phyloP scores from a whole-genome alignment of 2,888 invertebrate genomes.

The Coenonympha glycerion region DNA sequence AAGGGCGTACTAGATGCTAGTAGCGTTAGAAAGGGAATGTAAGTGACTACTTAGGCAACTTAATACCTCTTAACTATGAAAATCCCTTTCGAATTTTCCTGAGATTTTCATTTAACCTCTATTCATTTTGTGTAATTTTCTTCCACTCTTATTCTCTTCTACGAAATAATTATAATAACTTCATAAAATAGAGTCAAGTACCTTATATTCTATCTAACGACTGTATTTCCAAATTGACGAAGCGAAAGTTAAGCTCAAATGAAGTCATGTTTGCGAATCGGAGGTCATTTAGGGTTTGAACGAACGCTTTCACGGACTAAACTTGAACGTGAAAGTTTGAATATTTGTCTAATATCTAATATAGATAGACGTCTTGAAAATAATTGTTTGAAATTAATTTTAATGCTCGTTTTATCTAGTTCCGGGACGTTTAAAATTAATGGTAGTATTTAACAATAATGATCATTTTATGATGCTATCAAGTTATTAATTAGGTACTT shows the following conservation, averaged over 20 bases:
- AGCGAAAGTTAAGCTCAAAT: slow-evolving; percentile 15
- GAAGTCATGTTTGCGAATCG: slow-evolving; percentile 16
- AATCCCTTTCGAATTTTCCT: too few relatives aligned
- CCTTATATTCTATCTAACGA: too few relatives aligned
- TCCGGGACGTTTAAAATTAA: not conserved
- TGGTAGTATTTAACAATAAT: not conserved
- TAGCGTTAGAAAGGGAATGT: too few relatives aligned
- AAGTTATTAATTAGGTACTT: not conserved
- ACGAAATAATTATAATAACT: too few relatives aligned
- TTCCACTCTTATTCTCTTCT: too few relatives aligned
- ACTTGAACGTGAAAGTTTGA: slow-evolving; percentile 3
- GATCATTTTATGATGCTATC: not conserved
- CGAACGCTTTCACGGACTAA: slow-evolving; percentile 8
- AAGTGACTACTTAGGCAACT: too few relatives aligned
- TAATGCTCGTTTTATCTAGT: not conserved
- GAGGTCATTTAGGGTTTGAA: slow-evolving; percentile 15
- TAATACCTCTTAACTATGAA: too few relatives aligned
- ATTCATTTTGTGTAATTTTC: too few relatives aligned
- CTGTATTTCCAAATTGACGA: slow-evolving; percentile 21
- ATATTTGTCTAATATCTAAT: slow-evolving; percentile 9
- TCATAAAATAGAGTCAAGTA: too few relatives aligned
- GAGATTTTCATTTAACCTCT: too few relatives aligned
- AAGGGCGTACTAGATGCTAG: too few relatives aligned
- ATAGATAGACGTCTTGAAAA: slow-evolving; percentile 3
- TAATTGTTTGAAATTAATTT: slow-evolving; percentile 4